Evolutionary conservation across 2,888 invertebrate species (phyloP), one percentile per base, ranked within the genome.

Genomic region (Beris chalybata): DNA sequence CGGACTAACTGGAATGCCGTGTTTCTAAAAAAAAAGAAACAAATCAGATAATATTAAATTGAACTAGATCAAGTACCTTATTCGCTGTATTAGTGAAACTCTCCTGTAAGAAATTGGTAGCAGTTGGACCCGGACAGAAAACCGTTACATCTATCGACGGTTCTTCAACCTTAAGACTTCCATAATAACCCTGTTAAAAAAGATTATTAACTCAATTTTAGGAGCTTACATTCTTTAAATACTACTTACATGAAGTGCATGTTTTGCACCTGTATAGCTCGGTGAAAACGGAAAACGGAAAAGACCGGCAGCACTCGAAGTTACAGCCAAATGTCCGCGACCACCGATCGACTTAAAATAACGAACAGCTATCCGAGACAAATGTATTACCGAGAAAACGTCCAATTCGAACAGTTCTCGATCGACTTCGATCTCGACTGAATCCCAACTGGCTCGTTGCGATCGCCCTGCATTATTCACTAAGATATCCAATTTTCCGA

Each of bases 381-480:
- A 81, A 70, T 89, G 86, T 1, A 93, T 76, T 4, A 87, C 83
- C 0, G 89, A 84, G 71, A 93, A 89, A 0, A 92, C 90, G 77
- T 94, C 92, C 65, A 93, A 76, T 44, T 92, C 87, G 75, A 93
- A 90, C 73, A 92, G 81, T 68, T 89, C 85, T 54, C 82, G 83
- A 76, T 94, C 93, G 0, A 93, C 92, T 50, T 82, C 78, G 1
- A 90, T 70, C 1, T 89, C 86, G 54, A 89, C 90, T 1, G 87
- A 82, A 69, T 88, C 87, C 88, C 90, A 92, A 22, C 77, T 73
- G 0, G 89, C 89, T 70, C 92, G 82, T 76, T 93, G 93, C 6
- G 90, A 89, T 64, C 91, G 81, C 0, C 92, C 93, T 1, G 92
- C 92, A 81, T 93, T 93, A 75, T 90, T 91, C 0, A 93, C 85